These are phyloP conservation scores for Drosophila suboccidentalis DNA, from an alignment of 2,888 invertebrate genomes.

Conservation along the genomic window DNA sequence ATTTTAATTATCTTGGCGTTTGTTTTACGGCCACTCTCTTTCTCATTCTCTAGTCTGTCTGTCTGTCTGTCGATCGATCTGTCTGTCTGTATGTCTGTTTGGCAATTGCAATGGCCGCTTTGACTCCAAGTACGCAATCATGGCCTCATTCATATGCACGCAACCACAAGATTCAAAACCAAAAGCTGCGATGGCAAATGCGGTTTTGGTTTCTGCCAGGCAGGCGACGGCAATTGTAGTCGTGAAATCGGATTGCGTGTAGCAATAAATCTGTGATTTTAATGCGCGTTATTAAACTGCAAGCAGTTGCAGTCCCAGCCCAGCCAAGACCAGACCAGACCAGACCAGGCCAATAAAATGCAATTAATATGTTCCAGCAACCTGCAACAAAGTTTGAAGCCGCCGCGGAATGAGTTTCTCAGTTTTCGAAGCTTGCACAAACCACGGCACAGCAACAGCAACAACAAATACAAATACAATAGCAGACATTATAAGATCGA, in stretches of 20 bases:
- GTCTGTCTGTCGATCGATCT: neutral
- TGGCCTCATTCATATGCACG: slow-evolving; percentile 42
- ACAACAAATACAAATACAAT: slow-evolving; percentile 10
- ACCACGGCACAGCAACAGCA: slow-evolving; percentile 52
- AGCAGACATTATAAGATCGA: slow-evolving; percentile 10
- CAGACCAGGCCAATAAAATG: slow-evolving; percentile 76
- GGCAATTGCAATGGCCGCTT: slow-evolving; percentile 34
- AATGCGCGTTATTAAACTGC: slow-evolving; percentile 80
- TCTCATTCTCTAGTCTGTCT: neutral
- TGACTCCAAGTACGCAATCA: slow-evolving; percentile 18
- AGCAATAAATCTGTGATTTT: slow-evolving; percentile 77
- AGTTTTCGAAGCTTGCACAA: slow-evolving; percentile 65
- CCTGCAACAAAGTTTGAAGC: slow-evolving; percentile 72
- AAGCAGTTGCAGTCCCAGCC: slow-evolving; percentile 48
- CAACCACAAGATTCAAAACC: slow-evolving; percentile 33
- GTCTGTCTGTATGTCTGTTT: neutral
- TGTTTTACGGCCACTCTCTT: slow-evolving; percentile 50
- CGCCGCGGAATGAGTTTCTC: slow-evolving; percentile 38
- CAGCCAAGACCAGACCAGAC: slow-evolving; percentile 8
- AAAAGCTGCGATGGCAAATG: slow-evolving; percentile 37
- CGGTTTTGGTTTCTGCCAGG: slow-evolving; percentile 42
- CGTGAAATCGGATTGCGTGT: slow-evolving; percentile 78
- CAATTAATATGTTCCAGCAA: slow-evolving; percentile 81
- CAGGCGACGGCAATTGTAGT: slow-evolving; percentile 59
- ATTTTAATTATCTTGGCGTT: slow-evolving; percentile 76